Evolutionary conservation across 2,797 vertebrate species (phyloP).

Genomic region (Rhinoraja longicauda): DNA sequence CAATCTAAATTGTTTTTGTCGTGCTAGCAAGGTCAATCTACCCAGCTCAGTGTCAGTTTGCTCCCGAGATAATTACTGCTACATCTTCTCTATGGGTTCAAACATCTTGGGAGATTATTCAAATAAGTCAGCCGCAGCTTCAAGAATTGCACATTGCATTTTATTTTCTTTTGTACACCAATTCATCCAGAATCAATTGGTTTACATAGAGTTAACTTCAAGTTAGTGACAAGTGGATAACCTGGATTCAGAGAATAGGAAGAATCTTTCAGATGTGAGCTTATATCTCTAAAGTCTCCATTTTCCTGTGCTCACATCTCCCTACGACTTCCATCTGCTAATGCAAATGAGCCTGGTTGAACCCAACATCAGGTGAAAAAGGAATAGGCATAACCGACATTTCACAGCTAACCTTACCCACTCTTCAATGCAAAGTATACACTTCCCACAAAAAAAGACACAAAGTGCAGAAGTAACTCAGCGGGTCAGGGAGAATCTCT

Average conservation of each 20-base stretch:
- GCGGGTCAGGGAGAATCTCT: no score
- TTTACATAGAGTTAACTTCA: slow-evolving; percentile 9
- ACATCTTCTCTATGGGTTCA: neutral
- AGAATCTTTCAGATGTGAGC: neutral
- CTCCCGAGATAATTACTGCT: slow-evolving; percentile 5
- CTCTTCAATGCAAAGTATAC: neutral
- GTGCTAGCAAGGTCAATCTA: neutral
- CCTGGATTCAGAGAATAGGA: neutral
- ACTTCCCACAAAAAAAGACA: no score
- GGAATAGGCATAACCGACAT: neutral
- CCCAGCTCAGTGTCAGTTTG: neutral
- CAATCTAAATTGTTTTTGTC: slow-evolving; percentile 7
- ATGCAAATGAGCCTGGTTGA: neutral
- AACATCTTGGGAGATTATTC: slow-evolving; percentile 27
- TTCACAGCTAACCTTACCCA: neutral
- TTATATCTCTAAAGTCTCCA: neutral
- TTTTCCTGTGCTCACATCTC: neutral
- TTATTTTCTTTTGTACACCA: neutral
- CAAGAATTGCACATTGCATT: slow-evolving; percentile 13
- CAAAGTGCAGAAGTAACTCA: no score
- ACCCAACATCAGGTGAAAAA: neutral
- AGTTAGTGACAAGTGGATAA: neutral
- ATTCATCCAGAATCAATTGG: slow-evolving; percentile 17
- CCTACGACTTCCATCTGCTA: neutral
- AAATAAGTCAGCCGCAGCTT: slow-evolving; percentile 5